Base-by-base conservation (phyloP, 2,113 vertebrate genomes). In the Paedocypris sp. region DNA sequence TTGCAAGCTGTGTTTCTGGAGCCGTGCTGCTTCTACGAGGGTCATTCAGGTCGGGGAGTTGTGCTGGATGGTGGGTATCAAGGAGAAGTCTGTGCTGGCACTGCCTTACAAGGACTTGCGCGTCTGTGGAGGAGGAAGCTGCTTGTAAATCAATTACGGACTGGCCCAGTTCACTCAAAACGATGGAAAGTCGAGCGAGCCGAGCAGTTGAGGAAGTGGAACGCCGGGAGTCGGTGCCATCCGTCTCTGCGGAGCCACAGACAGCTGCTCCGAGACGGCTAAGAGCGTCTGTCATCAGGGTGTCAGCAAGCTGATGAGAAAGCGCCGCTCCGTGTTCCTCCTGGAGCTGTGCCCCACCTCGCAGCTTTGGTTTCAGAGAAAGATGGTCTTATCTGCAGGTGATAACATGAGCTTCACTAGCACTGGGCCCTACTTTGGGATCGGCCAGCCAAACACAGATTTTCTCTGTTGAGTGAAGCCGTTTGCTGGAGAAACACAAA, bases 41-140 rank as follows among this genome's bases (percentile, higher is more conserved):
- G 49, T 45, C 22, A n/a, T n/a, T n/a, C n/a, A n/a, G n/a, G n/a
- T n/a, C 28, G 13, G 23, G 39, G 16, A 43, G 54, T 58, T 10
- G 33, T 33, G 33, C 18, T n/a, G 26, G 46, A 5, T 41, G 36
- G 28, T 47, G 59, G 62, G 53, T 3, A 65, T 60, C 66, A 77
- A 42, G 23, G 51, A 58, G 51, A 60, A 53, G 32, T 42, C 16
- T 43, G 26, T 45, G 18, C 70, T 77, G 75, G 70, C 63, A 58
- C 68, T 77, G 69, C 78, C 79, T 77, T 78, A 77, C 73, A 79
- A 73, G 78, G 80, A 66, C 52, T 75, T 12, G 42, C 53, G 22
- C 54, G 53, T 48, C 69, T 68, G 39, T n/a, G 6, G 46, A 22
- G 22, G 67, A 26, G 52, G 62, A 43, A 65, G 32, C 57, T 32